phyloP scores from a whole-genome alignment of 2,113 vertebrate genomes.

The Corythoichthys intestinalis region DNA sequence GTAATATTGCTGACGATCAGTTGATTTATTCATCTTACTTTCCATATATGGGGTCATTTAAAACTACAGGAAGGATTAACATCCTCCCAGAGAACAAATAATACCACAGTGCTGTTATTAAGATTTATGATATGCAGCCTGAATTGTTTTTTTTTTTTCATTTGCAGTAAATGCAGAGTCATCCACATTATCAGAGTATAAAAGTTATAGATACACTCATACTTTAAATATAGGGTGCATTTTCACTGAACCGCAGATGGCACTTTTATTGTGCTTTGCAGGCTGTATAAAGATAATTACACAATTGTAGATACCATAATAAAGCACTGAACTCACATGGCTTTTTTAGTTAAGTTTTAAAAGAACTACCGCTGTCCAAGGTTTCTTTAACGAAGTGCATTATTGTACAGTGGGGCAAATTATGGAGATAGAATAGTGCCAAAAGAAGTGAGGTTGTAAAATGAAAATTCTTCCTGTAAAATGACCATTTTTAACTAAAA shows the following conservation, averaged over 20 bases:
- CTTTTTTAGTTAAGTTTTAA: constrained; percentile 20
- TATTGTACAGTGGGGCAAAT: not conserved
- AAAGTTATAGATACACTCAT: constrained; percentile 38
- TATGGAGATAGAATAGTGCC: no score
- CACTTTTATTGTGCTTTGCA: constrained; percentile 48
- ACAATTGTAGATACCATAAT: constrained; percentile 39
- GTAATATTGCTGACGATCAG: not conserved
- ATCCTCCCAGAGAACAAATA: constrained; percentile 10
- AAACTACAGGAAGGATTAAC: not conserved
- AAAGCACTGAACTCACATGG: constrained; percentile 33
- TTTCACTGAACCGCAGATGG: constrained; percentile 67
- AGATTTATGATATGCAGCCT: constrained; percentile 3
- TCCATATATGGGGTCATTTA: not conserved
- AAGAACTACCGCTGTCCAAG: constrained; percentile 10
- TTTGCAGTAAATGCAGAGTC: constrained; percentile 24
- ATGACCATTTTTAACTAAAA: no score
- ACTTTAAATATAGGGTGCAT: constrained; percentile 31
- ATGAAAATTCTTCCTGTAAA: no score
- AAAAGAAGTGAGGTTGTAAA: no score
- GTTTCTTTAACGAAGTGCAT: constrained; percentile 30
- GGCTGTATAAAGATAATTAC: constrained; percentile 39
- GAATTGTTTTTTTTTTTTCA: constrained; percentile 9
- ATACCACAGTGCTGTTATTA: not conserved
- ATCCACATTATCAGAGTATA: constrained; percentile 31
- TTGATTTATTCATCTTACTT: not conserved